phyloP scores from a whole-genome alignment of 1,140 invertebrate species.

The Triops cancriformis region DNA sequence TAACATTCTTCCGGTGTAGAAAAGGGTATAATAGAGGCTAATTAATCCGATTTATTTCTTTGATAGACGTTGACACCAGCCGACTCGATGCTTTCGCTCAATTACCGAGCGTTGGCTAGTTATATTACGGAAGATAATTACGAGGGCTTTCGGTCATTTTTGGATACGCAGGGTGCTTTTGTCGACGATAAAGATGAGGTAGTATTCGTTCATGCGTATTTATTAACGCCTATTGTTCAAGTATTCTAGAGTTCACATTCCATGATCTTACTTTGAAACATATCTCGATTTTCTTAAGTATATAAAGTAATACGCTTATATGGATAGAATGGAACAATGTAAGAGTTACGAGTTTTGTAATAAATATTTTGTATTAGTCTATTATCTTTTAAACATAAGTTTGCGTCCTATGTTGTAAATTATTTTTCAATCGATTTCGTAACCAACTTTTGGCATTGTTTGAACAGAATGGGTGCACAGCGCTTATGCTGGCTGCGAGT shows the following conservation, averaged over 20 bases:
- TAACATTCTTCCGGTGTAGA: neutral
- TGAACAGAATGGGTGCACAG: conserved; percentile 76
- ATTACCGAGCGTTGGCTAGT: conserved; percentile 64
- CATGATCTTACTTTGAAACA: no score
- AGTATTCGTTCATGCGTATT: conserved; percentile 29
- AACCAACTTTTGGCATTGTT: conserved; percentile 23
- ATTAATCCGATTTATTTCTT: neutral
- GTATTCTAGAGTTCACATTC: no score
- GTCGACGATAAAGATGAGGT: conserved; percentile 88
- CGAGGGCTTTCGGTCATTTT: conserved; percentile 62
- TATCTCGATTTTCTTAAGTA: no score
- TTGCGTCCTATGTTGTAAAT: no score
- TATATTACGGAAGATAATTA: conserved; percentile 73
- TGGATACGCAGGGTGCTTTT: conserved; percentile 67
- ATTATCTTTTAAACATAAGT: no score
- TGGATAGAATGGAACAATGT: no score
- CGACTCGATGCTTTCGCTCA: conserved; percentile 83
- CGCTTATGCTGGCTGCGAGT: conserved; percentile 76
- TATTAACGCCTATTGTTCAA: no score
- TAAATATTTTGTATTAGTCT: no score
- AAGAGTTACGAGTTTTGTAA: no score
- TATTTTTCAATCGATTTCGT: conserved; percentile 19
- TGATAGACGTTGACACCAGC: conserved; percentile 43
- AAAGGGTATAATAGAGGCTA: neutral
- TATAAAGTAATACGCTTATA: conserved; percentile 22